Evolutionary conservation across 2,888 invertebrate genomes (phyloP).

Genomic region (Torymus auratus): DNA sequence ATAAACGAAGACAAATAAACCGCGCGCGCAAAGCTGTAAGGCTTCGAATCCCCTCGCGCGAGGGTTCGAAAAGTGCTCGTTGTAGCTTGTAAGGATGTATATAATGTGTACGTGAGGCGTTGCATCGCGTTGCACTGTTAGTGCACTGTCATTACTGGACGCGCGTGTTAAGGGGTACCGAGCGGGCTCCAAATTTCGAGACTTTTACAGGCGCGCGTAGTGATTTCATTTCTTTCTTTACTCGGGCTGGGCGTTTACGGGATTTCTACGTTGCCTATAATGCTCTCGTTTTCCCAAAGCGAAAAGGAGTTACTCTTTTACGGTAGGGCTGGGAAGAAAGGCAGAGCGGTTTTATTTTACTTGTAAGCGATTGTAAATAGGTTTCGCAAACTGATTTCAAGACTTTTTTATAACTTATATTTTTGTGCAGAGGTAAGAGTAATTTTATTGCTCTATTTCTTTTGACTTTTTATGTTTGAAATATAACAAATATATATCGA

Average conservation of each 20-base stretch:
- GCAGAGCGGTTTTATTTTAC: conserved; percentile 10
- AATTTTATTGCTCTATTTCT: conserved; percentile 36
- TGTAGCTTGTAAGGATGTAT: too few species aligned
- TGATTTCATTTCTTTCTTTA: background rate
- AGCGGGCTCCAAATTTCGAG: too few species aligned
- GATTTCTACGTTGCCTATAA: background rate
- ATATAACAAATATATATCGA: too few species aligned
- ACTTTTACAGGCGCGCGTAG: too few species aligned
- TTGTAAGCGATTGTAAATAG: conserved; percentile 19
- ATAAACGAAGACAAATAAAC: too few species aligned
- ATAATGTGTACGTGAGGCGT: background rate
- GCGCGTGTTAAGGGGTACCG: too few species aligned
- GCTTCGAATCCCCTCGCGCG: too few species aligned
- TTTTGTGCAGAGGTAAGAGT: background rate
- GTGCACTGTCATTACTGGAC: too few species aligned
- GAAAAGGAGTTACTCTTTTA: conserved; percentile 25
- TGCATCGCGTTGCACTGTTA: too few species aligned
- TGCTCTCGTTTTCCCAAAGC: background rate
- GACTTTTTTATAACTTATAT: background rate
- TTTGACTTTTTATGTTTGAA: too few species aligned
- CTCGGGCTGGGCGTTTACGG: background rate
- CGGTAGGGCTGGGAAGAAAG: conserved; percentile 1
- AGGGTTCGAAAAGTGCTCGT: too few species aligned
- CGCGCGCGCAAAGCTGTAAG: background rate
- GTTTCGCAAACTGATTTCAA: conserved; percentile 45